Evolutionary conservation across 1,140 invertebrate species (phyloP), one percentile per base, ranked within the genome.

Genomic region (Eriocheir sinensis): DNA sequence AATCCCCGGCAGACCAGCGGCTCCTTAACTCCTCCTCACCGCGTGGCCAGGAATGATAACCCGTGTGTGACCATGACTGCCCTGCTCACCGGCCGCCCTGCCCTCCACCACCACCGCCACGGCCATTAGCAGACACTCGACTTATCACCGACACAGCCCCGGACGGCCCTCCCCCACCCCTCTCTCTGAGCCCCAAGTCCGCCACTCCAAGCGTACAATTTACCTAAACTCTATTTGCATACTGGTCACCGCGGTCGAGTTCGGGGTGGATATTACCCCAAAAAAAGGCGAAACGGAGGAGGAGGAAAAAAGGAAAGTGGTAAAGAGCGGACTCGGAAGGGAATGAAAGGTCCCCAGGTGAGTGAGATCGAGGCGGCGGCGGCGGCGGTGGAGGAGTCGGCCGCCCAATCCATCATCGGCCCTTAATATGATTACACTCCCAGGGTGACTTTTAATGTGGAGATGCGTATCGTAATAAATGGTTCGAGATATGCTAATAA

Each of bases 181-280:
- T 72, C 60, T n/a, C n/a, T n/a, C n/a, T 21, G 21, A n/a, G 21
- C 60, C 60, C 60, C 21, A 6, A 72, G 21, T n/a, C 27, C 60
- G 60, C 8, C 27, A 72, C 60, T 72, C 60, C 60, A 21, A 72
- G 60, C 60, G 60, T 72, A 72, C 60, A 72, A 72, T 72, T 72
- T 72, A 72, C 60, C 60, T 72, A 72, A 72, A 72, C 60, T 72
- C 60, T 72, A 72, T 72, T 72, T 72, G 60, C 60, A 72, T 72
- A 72, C 60, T 72, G 60, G 21, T 72, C 60, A 72, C 60, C 27
- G 60, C 60, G 60, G 60, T 72, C 60, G 27, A n/a, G 60, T n/a
- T 72, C 60, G 27, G 8, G 60, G 60, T 72, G 60, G 60, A 72
- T 72, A 72, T 72, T 72, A 72, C 60, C 21, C 6, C 60, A 72